Conservation (phyloP, 2,888 invertebrate genomes). For the Ormyrus nitidulus region DNA sequence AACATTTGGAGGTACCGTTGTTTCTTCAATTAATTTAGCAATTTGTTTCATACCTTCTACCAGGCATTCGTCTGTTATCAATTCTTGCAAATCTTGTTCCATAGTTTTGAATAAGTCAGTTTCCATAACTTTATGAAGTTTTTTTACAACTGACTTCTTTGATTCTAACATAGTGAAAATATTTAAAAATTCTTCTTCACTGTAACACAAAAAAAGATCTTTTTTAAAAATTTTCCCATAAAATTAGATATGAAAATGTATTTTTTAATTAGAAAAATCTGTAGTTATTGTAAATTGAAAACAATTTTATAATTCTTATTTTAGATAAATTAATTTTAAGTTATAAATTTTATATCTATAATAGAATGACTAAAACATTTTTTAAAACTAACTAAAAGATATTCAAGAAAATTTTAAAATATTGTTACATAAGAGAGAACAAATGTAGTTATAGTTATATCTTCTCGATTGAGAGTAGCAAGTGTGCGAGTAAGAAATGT, state of each 20-base stretch:
- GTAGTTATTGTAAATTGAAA: neutral
- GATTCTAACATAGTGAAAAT: conserved; percentile 62
- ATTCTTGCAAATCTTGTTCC: conserved; percentile 61
- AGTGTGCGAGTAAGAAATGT: conserved; percentile 52
- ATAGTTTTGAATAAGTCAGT: conserved; percentile 62
- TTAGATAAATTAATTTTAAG: neutral
- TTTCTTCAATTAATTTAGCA: conserved; percentile 60
- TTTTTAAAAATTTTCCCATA: neutral
- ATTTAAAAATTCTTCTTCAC: conserved; percentile 64
- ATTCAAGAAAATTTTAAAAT: neutral
- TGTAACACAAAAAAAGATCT: conserved; percentile 44
- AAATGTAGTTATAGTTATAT: neutral
- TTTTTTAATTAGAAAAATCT: neutral
- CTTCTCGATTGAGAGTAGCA: conserved; percentile 45
- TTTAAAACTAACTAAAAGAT: neutral
- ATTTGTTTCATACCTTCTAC: conserved; percentile 61
- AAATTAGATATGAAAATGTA: neutral
- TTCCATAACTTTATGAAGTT: conserved; percentile 63
- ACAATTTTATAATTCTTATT: neutral
- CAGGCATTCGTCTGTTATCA: conserved; percentile 64
- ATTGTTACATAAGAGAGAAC: conserved; percentile 8
- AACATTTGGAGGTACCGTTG: conserved; percentile 53
- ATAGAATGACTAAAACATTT: neutral
- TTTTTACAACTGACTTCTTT: conserved; percentile 57
- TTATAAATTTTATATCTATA: neutral